phyloP scores from a whole-genome alignment of 1,140 invertebrate genomes.

The Aleiodes sp. region DNA sequence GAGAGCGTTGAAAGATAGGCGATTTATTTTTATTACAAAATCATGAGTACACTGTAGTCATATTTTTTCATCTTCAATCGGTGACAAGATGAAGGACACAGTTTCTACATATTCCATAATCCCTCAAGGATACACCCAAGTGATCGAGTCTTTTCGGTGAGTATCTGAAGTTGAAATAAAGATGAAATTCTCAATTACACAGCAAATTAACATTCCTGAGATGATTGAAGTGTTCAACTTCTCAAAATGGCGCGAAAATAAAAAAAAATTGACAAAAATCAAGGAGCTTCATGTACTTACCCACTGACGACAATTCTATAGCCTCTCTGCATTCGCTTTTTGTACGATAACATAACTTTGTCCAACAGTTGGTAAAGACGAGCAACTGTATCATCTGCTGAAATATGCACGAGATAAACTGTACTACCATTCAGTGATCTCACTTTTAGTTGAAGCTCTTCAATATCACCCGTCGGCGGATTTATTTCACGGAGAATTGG shows the following conservation, averaged over 20 bases:
- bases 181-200: background rate
- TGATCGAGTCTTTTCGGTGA: constrained; percentile 48
- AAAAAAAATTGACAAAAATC: too few relatives aligned
- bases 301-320: constrained; percentile 58
- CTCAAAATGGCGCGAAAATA: background rate
- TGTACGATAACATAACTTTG: constrained; percentile 42
- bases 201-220: background rate
- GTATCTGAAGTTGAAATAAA: constrained; percentile 40
- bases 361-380: constrained; percentile 56
- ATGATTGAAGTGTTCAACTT: background rate
- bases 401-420: constrained; percentile 54
- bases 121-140: constrained; percentile 42
- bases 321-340: constrained; percentile 24
- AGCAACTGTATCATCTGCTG: constrained; percentile 50
- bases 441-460: constrained; percentile 57
- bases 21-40: too few relatives aligned
- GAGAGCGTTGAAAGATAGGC: too few relatives aligned
- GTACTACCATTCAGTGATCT: constrained; percentile 57
- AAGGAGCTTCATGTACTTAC: too few relatives aligned
- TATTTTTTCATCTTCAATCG: constrained; percentile 40
- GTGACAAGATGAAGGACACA: constrained; percentile 58
- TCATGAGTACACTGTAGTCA: too few relatives aligned
- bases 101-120: constrained; percentile 53
- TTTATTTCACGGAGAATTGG: constrained; percentile 54
- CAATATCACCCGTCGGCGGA: constrained; percentile 44